Base-by-base conservation (phyloP, 2,113 vertebrate species). In the Nestor notabilis region DNA sequence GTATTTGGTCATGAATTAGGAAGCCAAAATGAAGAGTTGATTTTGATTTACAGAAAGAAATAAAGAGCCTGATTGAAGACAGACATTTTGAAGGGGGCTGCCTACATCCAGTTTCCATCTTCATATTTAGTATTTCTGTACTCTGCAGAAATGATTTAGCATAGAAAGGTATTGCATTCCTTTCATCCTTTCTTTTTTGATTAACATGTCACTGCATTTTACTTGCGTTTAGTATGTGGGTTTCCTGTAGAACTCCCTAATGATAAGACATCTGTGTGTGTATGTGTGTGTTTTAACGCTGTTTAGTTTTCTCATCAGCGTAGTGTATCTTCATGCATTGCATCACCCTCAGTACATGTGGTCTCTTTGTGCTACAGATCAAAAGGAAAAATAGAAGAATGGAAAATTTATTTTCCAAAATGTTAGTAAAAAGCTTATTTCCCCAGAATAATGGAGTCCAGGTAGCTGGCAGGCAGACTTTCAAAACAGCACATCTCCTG, bases 351-450 rank as follows among this genome's bases (percentile, higher is more conserved):
- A 5, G 66, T 33, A 44, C 61, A 60, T 35, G 39, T 4, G 25
- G 18, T 46, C 61, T 58, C 88, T 95, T 96, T 96, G 63, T 83
- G 76, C 37, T 75, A 9, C 4, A 85, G 60, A 97, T 95, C 60
- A 96, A 95, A 98, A 97, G 87, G 44, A 91, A 90, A 79, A 93
- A 93, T 71, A 80, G 97, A 87, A 94, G 29, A 92, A 78, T 84
- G 65, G 90, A 31, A 87, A 84, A 74, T 66, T 94, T 88, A 66
- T 96, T 98, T 97, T 89, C 78, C 66, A 77, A 92, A 91, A 35
- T 70, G 56, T 92, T 88, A 90, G 83, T n/a, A 71, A 81, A 95
- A 95, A 89, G 66, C 47, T 93, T 93, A 82, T 97, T 97, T 98
- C 76, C 60, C 75, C 71, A 77, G 87, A 82, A 95, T 90, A 96